Base-by-base conservation (phyloP, 1,140 invertebrate species). In the Platorchestia sp. region DNA sequence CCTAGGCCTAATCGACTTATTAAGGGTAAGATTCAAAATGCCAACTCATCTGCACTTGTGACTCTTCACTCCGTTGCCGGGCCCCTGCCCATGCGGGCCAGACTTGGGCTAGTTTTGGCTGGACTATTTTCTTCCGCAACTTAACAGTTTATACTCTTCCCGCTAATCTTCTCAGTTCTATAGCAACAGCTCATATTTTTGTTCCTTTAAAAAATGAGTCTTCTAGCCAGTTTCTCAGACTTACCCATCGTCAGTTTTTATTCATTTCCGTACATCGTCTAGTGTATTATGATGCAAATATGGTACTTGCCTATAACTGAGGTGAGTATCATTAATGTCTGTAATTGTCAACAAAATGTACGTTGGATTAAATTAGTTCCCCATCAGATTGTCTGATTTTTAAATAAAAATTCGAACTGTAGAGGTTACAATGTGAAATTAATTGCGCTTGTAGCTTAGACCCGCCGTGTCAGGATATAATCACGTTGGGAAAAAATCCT, bases 1-100 rank as follows among this genome's bases (percentile, higher is more conserved):
- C 22, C 86, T 95, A 44, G 95, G 95, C 41, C 95, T 95, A 16
- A 42, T 95, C 53, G 95, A 95, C 44, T 44, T 95, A n/a, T 45
- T 95, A 6, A 95, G 95, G 95, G 95, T 95, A 47, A 95, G 95
- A 44, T 41, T 89, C 41, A 89, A 89, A 44, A 6, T 89, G 7
- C 59, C 7, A 3, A 75, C 59, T 36, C 27, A 19, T 36, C 59
- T 75, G 59, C n/a, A n/a, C n/a, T 75, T 75, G 7, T 75, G 36
- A 36, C 59, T 19, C 36, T 75, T 36, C 27, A 36, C 7, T 75
- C 7, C 14, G 7, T 22, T 75, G 59, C 59, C 14, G 59, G 59
- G 27, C 10, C 14, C 59, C 7, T 36, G 59, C 59, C 14, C 59
- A 36, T 3, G 14, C 10, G 59, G 59, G 59, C 59, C 14, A 22